phyloP scores from a whole-genome alignment of 2,113 vertebrate species.

The Athene cunicularia region DNA sequence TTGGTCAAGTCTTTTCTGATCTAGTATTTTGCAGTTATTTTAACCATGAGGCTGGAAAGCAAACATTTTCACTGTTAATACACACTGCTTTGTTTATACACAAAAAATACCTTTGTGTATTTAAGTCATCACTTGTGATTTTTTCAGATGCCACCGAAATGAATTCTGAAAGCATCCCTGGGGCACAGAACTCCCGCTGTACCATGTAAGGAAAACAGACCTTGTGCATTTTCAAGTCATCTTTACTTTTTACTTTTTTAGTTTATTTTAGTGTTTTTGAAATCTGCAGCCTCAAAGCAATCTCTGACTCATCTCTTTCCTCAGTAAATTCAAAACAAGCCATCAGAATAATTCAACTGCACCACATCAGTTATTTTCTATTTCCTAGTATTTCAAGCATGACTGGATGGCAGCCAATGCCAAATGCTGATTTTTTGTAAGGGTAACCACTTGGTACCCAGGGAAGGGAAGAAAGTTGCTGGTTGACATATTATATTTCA shows the following conservation, averaged over 20 bases:
- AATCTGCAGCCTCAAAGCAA: conserved; percentile 48
- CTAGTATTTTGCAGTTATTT: background rate
- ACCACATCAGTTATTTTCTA: conserved; percentile 24
- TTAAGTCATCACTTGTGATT: background rate
- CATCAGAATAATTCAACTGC: conserved; percentile 37
- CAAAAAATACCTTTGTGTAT: background rate
- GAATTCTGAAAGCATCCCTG: background rate
- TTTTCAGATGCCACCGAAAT: conserved; percentile 27
- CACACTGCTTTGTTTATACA: background rate
- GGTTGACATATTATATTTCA: conserved; percentile 27
- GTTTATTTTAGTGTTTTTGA: conserved; percentile 7
- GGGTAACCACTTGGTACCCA: conserved; percentile 34
- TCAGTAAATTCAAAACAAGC: conserved; percentile 52
- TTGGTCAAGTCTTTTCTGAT: background rate
- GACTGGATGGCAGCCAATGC: conserved; percentile 29
- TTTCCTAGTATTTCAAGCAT: conserved; percentile 41
- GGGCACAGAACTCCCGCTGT: background rate
- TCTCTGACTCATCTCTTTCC: conserved; percentile 64
- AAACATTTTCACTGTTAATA: background rate
- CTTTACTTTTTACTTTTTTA: background rate
- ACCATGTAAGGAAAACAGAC: background rate
- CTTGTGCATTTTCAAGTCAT: background rate
- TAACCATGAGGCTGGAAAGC: background rate
- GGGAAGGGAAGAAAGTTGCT: conserved; percentile 12
- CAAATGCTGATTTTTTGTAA: conserved; percentile 42